These are phyloP conservation scores for Chrysomela aeneicollis DNA, from an alignment of 2,888 invertebrate species.

Conservation along the genomic window DNA sequence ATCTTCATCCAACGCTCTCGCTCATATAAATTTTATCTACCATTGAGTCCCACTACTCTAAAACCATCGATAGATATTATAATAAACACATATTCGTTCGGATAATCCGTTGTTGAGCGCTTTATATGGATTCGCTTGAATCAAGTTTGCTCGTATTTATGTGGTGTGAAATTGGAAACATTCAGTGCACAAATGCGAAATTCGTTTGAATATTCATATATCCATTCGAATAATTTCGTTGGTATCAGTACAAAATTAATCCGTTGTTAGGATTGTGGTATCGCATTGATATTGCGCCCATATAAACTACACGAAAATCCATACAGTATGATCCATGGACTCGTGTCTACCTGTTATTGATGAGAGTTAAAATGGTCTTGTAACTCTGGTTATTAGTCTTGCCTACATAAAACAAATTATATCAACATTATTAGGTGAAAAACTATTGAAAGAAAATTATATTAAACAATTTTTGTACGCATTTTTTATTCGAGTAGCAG, in stretches of 20 bases:
- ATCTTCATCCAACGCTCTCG: too few species aligned
- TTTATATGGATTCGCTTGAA: neutral
- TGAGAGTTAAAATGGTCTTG: too few species aligned
- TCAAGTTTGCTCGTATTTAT: constrained; percentile 1
- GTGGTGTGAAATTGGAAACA: constrained; percentile 7
- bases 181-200: neutral
- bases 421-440: too few species aligned
- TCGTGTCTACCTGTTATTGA: too few species aligned
- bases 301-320: neutral
- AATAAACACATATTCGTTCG: neutral
- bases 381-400: too few species aligned
- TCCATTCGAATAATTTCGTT: neutral
- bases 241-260: neutral
- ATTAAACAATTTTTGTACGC: too few species aligned
- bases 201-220: neutral
- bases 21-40: too few species aligned
- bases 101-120: neutral
- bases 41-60: too few species aligned
- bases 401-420: too few species aligned
- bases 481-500: too few species aligned
- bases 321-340: neutral
- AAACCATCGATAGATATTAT: neutral
- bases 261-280: neutral
- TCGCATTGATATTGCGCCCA: too few species aligned
- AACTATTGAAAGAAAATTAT: too few species aligned